Percentiles rank a stretch among this genome's conserved stretches.
phyloP scores from a whole-genome alignment of 2,113 vertebrate species.

The Sula dactylatra region DNA sequence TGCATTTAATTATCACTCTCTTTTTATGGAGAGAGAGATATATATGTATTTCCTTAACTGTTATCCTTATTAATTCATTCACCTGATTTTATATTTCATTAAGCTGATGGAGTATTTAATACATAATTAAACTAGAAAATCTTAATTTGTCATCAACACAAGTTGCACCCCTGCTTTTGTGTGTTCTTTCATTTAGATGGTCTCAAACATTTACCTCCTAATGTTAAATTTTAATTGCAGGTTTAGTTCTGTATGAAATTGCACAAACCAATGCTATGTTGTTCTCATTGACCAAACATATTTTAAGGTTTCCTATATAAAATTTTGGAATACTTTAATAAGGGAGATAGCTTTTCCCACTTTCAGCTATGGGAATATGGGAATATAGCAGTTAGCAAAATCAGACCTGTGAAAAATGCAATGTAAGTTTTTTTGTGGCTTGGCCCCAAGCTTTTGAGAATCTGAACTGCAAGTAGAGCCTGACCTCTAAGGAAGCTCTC shows the following conservation, averaged over 20 bases:
- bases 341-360: not conserved
- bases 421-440: conserved; percentile 55
- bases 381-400: conserved; percentile 12
- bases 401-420: conserved; percentile 41
- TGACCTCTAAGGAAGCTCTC: not conserved
- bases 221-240: not conserved
- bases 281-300: not conserved
- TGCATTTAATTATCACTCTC: not conserved
- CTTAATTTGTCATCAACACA: not conserved
- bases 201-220: not conserved
- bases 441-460: not conserved
- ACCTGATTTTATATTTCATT: not conserved
- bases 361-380: not conserved
- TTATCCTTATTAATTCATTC: not conserved
- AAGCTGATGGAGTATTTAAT: not conserved
- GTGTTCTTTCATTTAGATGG: not conserved
- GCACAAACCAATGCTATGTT: not conserved
- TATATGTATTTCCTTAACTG: not conserved
- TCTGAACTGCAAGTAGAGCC: not conserved
- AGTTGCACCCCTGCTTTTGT: not conserved
- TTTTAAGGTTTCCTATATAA: conserved; percentile 33
- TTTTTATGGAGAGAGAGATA: not conserved
- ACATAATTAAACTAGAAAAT: not conserved
- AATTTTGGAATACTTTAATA: not conserved
- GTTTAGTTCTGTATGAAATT: not conserved